These are phyloP conservation scores for Apodemia mormo DNA, from an alignment of 2,888 invertebrate species.

Conservation along the genomic window DNA sequence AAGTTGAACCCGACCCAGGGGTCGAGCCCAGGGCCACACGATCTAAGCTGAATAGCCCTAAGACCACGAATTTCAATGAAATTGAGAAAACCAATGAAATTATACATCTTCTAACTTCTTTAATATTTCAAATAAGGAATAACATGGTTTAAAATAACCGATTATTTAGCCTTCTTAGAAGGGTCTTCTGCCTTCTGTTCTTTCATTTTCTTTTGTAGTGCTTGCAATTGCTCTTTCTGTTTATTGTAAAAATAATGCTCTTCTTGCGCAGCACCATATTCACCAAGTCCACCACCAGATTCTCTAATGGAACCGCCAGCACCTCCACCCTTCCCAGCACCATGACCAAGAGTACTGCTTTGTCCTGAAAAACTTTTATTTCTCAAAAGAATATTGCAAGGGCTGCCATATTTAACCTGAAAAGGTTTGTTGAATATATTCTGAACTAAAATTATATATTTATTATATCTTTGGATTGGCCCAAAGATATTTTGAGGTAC, in stretches of 20 bases:
- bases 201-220: conserved; percentile 51
- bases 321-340: conserved; percentile 59
- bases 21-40: too few species aligned
- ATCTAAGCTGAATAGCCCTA: too few species aligned
- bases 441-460: background rate
- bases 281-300: conserved; percentile 57
- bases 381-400: background rate
- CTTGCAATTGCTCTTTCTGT: conserved; percentile 52
- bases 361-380: conserved; percentile 28
- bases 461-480: background rate
- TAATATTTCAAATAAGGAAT: background rate
- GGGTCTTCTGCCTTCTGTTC: conserved; percentile 35
- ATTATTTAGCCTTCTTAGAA: background rate
- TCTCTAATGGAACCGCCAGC: conserved; percentile 56
- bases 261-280: conserved; percentile 57
- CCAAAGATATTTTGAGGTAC: too few species aligned
- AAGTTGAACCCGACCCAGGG: too few species aligned
- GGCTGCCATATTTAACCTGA: background rate
- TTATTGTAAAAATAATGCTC: conserved; percentile 63
- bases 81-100: too few species aligned
- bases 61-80: too few species aligned
- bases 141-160: background rate
- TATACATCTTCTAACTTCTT: background rate
- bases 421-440: background rate
- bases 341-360: conserved; percentile 50